These are phyloP conservation scores for Ctenopoma kingsleyae DNA, from an alignment of 2,797 vertebrate genomes.

Conservation along the genomic window DNA sequence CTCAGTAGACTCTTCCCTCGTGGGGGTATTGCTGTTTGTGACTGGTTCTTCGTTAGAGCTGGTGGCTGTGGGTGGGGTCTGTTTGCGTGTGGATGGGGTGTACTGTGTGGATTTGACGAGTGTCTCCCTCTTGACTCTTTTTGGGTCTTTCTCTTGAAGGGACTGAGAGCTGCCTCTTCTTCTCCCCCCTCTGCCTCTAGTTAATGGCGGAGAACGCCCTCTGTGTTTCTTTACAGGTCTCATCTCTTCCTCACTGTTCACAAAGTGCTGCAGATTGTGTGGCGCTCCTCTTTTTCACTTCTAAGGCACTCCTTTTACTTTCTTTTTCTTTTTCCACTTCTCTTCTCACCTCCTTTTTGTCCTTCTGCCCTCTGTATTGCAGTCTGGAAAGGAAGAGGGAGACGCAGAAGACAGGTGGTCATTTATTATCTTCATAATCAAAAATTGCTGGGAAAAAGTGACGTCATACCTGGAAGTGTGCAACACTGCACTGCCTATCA, in stretches of 20 bases:
- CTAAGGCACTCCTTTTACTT: conserved; percentile 72
- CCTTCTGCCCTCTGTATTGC: conserved; percentile 43
- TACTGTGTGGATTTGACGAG: conserved; percentile 71
- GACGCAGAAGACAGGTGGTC: conserved; percentile 65
- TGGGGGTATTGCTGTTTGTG: conserved; percentile 64
- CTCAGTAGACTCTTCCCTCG: conserved; percentile 70
- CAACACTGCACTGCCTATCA: conserved; percentile 48
- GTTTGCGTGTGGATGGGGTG: conserved; percentile 68
- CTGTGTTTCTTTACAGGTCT: conserved; percentile 89
- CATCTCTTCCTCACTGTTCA: conserved; percentile 80
- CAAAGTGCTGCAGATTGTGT: conserved; percentile 64
- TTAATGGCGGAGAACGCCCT: conserved; percentile 84
- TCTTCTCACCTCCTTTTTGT: conserved; percentile 35
- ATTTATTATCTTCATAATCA: conserved; percentile 68
- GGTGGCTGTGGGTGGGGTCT: conserved; percentile 57
- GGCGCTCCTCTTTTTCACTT: conserved; percentile 53
- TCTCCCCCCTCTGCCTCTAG: conserved; percentile 86
- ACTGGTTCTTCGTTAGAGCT: conserved; percentile 67
- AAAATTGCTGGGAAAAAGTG: conserved; percentile 62
- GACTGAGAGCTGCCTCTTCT: conserved; percentile 76
- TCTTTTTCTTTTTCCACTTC: conserved; percentile 39
- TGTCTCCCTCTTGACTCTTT: conserved; percentile 77
- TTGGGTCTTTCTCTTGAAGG: conserved; percentile 80
- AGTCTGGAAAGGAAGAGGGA: conserved; percentile 63
- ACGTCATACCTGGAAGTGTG: conserved; percentile 60